These are phyloP conservation scores for Pedionomus torquatus DNA, from an alignment of 2,113 vertebrate species.

Conservation along the genomic window DNA sequence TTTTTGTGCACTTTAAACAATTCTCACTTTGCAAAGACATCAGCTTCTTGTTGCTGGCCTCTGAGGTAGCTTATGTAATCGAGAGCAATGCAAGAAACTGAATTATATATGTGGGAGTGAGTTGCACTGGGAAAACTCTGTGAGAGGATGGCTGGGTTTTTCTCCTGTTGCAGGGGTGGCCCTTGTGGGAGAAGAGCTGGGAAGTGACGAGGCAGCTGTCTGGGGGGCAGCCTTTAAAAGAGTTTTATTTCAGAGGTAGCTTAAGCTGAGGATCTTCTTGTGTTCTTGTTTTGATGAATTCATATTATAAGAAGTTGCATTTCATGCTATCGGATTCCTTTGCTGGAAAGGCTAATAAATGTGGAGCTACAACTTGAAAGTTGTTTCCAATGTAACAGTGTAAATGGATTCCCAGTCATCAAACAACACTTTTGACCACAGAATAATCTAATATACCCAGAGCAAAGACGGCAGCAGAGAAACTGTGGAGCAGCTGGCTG, in stretches of 20 bases:
- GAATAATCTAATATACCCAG: neutral
- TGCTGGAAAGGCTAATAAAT: neutral
- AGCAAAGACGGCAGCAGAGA: neutral
- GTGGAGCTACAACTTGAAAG: neutral
- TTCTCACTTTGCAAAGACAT: slow-evolving; percentile 33
- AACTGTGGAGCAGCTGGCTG: neutral
- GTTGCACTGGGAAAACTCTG: neutral
- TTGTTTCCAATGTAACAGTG: neutral
- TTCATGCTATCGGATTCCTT: neutral
- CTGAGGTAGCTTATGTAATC: neutral
- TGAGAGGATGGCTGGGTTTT: neutral
- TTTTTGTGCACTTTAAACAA: neutral
- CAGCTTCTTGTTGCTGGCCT: slow-evolving; percentile 15
- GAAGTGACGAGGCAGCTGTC: neutral
- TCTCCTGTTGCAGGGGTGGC: neutral
- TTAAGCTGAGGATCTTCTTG: neutral
- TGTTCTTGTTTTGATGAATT: neutral
- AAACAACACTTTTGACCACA: neutral
- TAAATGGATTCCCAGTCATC: neutral
- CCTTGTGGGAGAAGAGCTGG: neutral
- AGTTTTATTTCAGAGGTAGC: neutral
- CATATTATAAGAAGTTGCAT: neutral
- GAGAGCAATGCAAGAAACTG: neutral
- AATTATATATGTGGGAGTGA: neutral
- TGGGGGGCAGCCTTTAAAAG: neutral